Conservation (phyloP, 2,888 invertebrate genomes). For the Drosophila dives region DNA sequence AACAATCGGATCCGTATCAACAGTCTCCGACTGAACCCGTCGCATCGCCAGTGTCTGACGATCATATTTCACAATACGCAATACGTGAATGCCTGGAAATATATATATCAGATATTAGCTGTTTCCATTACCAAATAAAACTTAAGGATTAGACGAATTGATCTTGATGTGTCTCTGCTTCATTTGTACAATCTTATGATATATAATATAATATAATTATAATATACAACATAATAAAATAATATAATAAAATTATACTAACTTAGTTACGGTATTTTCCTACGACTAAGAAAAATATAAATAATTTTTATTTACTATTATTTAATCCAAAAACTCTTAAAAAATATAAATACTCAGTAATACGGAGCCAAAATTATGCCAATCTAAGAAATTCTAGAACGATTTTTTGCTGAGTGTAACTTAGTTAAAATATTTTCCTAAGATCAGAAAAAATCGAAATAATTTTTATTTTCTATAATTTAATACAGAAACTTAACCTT, state of each 20-base stretch:
- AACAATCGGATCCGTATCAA: constrained; percentile 95
- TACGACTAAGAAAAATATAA: not conserved
- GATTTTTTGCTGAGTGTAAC: not conserved
- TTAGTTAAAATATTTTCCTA: not conserved
- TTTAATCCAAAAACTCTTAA: no score
- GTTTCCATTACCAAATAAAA: not conserved
- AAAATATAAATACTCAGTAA: no score
- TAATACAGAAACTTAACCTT: no score
- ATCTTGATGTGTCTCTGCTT: not conserved
- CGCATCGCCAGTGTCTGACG: constrained; percentile 94
- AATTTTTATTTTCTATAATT: no score
- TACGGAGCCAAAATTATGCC: no score
- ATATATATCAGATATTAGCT: not conserved
- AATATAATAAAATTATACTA: not conserved
- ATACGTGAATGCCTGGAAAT: constrained; percentile 90
- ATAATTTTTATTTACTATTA: no score
- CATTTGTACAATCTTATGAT: no score
- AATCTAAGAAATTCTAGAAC: not conserved
- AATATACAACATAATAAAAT: not conserved
- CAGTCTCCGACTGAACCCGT: constrained; percentile 94
- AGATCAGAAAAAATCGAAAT: not conserved
- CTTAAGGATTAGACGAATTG: not conserved
- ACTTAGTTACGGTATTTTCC: not conserved
- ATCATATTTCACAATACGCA: constrained; percentile 96
- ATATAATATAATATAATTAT: no score